Base-by-base conservation (phyloP, 2,888 invertebrate genomes). In the Blera fallax region DNA sequence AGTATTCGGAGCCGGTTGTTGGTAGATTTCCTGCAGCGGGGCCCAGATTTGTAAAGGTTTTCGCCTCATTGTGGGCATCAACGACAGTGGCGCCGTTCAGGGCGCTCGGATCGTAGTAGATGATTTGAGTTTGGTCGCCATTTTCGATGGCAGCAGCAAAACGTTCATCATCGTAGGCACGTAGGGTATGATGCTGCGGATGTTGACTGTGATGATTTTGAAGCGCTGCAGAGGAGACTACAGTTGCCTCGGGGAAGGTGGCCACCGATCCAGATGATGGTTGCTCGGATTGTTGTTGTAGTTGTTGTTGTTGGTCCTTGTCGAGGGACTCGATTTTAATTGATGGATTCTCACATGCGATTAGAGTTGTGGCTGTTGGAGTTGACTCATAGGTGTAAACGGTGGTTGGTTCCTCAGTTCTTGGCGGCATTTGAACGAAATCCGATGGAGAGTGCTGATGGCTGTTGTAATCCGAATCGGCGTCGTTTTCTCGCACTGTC, bases 41-140 rank as follows among this genome's bases (percentile, higher is more conserved):
- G 4, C 92, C 92, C 78, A 92, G 80, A 82, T 92, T 92, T 10
- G 92, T 92, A 69, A 91, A 92, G 0, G 92, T 92, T 87, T 92
- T 92, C 1, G 89, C 84, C 87, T 92, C 92, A 56, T 89, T 90
- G 4, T 87, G 89, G 45, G 90, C 89, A 62, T 92, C 92, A 2
- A 90, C 89, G 5, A 90, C 89, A 37, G 73, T 83, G 18, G 87
- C 65, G 0, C 78, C 72, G 21, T 87, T 85, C 1, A 82, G 67
- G 1, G 89, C 72, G 0, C 88, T 73, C 29, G 83, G 27, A 16
- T 91, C 91, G 62, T 90, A 91, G 81, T 90, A 91, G 5, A 89
- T 83, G 5, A 87, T 87, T 11, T 88, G 87, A 4, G 88, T 83
- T 4, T 88, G 88, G 21, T 85, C 87, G 11, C 89, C 89, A 18